Base-by-base conservation (phyloP, 1,140 invertebrate species). In the Drosophila pachea region DNA sequence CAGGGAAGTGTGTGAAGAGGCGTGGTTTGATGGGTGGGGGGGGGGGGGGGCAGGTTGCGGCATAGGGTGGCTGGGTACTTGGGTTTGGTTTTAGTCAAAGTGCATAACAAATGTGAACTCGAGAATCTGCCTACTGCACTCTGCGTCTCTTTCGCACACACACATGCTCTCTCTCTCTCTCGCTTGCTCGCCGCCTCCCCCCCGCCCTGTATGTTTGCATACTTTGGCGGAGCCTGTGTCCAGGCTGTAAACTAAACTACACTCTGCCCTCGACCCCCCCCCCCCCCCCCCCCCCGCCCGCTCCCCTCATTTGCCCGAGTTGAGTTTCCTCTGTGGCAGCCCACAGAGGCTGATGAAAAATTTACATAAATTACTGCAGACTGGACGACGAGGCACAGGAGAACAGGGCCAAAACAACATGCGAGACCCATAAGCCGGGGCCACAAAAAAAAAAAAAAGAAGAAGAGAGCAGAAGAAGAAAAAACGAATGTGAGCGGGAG, bases 321-420 rank as follows among this genome's bases (percentile, higher is more conserved):
- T 49, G 11, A 16, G 40, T 14, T 43, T 33, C 12, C 32, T 5
- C 8, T 22, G 31, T 49, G 53, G 55, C 49, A 59, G 36, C 40
- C 62, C 63, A 47, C 55, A 45, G 54, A 59, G 54, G 63, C 54
- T 70, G 68, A 70, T 70, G 68, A 70, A 70, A 70, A 70, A 70
- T 70, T 70, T 70, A 70, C 68, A 70, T 70, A 70, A 70, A 70
- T 70, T 70, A 70, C 68, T 70, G 54, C 68, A 70, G 68, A 70
- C 68, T 70, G 68, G 68, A 54, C 68, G 68, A 54, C 68, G 62
- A 59, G 35, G 43, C 16, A 47, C 48, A 69, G 52, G 22, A 22
- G 22, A 59, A 60, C 48, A 48, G 54, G 68, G 68, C 68, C 62
- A 47, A 66, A 66, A 60, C 40, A 65, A 70, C 68, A 70, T 66